phyloP scores from a whole-genome alignment of 2,888 invertebrate genomes.

The Eugnorisma glareosa region DNA sequence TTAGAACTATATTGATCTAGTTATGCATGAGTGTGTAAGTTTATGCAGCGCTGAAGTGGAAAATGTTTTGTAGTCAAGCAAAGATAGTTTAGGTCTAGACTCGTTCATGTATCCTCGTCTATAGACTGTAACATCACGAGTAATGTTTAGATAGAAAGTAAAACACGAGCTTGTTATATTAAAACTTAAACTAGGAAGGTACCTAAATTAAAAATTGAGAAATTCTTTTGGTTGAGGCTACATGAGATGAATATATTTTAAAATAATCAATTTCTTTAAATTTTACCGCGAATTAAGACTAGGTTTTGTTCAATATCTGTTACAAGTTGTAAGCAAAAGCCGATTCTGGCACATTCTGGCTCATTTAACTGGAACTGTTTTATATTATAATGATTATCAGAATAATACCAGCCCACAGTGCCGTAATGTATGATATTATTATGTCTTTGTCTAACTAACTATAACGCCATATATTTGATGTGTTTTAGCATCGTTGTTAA shows the following conservation, averaged over 20 bases:
- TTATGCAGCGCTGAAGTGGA: background rate
- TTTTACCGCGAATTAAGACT: background rate
- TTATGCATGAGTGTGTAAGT: background rate
- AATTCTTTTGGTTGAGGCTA: background rate
- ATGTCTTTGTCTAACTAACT: conserved; percentile 21
- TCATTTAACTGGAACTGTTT: background rate
- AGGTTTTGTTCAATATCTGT: background rate
- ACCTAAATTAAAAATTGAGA: background rate
- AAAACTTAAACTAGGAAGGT: background rate
- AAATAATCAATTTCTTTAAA: background rate
- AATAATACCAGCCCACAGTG: background rate
- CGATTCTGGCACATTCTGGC: background rate
- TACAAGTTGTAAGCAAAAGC: background rate
- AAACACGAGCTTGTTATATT: conserved; percentile 23
- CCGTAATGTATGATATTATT: conserved; percentile 10
- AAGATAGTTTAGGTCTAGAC: background rate
- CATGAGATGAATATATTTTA: background rate
- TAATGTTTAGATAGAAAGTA: background rate
- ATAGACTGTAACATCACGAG: conserved; percentile 25
- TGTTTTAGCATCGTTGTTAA: conserved; percentile 64
- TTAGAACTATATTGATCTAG: background rate
- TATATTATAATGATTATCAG: background rate
- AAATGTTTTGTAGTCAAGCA: background rate
- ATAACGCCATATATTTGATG: conserved; percentile 55
- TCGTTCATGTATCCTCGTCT: background rate